Conservation (phyloP, 2,797 vertebrate genomes). For the Dendrocincla tyrannina region DNA sequence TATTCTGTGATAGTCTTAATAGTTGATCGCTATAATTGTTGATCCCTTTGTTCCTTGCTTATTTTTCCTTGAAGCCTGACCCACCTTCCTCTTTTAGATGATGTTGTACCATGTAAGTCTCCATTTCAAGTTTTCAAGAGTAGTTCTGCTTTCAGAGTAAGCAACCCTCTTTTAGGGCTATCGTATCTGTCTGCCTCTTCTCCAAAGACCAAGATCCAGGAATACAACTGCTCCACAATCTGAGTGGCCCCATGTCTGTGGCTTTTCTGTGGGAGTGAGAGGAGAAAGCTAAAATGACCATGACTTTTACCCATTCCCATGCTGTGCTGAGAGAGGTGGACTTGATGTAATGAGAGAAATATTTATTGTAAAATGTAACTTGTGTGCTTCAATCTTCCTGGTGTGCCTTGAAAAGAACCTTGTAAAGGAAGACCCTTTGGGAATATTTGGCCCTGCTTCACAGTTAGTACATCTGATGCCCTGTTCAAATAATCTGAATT, state of each 20-base stretch:
- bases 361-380: neutral
- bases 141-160: neutral
- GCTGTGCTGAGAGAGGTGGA: neutral
- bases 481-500: neutral
- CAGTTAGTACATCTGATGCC: neutral
- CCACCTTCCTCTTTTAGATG: neutral
- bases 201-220: neutral
- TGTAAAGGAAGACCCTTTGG: neutral
- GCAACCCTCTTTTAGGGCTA: rapidly evolving
- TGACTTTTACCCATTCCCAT: neutral
- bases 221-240: neutral
- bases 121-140: neutral
- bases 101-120: neutral
- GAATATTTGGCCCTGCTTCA: neutral
- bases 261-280: neutral
- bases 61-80: neutral
- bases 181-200: neutral
- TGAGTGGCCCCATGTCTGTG: neutral
- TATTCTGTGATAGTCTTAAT: neutral
- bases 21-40: neutral
- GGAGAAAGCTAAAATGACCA: neutral
- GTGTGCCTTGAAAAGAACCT: neutral
- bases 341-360: neutral
- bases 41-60: neutral
- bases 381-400: neutral